phyloP scores from a whole-genome alignment of 1,140 invertebrate species.

The Zaprionus ghesquierei region DNA sequence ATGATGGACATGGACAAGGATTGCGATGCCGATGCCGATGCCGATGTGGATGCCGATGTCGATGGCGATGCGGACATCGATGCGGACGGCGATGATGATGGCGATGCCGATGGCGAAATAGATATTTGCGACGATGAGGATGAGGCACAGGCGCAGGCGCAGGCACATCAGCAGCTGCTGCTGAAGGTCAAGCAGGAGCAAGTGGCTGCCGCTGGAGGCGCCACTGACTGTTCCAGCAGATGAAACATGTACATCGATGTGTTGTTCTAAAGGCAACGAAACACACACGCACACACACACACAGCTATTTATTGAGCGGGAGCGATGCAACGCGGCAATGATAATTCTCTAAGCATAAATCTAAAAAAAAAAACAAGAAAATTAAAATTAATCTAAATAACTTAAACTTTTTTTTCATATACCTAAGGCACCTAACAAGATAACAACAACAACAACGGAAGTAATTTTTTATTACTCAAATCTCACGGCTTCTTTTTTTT shows the following conservation, averaged over 20 bases:
- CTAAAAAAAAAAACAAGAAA: too few relatives aligned
- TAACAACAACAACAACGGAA: slow-evolving; percentile 25
- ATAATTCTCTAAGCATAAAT: slow-evolving; percentile 50
- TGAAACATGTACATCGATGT: slow-evolving; percentile 82
- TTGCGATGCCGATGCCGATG: neutral
- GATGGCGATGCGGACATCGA: slow-evolving; percentile 23
- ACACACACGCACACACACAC: neutral
- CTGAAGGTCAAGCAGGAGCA: slow-evolving; percentile 73
- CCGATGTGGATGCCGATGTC: neutral
- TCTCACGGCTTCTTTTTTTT: slow-evolving; percentile 40
- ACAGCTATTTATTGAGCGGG: slow-evolving; percentile 32
- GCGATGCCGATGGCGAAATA: slow-evolving; percentile 71
- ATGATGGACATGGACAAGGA: slow-evolving; percentile 13
- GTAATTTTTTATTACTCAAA: slow-evolving; percentile 20
- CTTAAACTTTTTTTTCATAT: slow-evolving; percentile 66
- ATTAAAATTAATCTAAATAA: slow-evolving; percentile 39
- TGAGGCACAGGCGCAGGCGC: slow-evolving; percentile 54
- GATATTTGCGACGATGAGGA: slow-evolving; percentile 77
- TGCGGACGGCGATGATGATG: slow-evolving; percentile 41
- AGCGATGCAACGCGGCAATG: slow-evolving; percentile 29
- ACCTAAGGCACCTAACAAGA: slow-evolving; percentile 46
- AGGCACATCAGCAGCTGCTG: slow-evolving; percentile 64
- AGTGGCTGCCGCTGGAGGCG: slow-evolving; percentile 22
- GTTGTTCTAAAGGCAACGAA: slow-evolving; percentile 58
- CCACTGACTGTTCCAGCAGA: slow-evolving; percentile 50